These are phyloP conservation scores for Falcaria lacertinaria DNA, from an alignment of 2,888 invertebrate species.

Conservation along the genomic window DNA sequence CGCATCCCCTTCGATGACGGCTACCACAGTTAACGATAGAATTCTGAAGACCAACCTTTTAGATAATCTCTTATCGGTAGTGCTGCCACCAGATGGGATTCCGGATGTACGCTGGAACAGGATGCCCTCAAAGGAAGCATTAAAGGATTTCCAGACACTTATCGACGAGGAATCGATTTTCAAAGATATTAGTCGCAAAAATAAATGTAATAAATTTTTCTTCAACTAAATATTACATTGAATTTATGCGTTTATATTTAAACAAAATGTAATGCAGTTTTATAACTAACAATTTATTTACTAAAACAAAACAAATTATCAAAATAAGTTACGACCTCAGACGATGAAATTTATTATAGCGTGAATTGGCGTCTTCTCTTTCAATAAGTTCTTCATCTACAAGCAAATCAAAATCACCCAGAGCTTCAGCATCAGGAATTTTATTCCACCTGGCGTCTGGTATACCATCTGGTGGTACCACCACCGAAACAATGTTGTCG, in stretches of 20 bases:
- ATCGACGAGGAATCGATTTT: slow-evolving; percentile 86
- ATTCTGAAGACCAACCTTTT: slow-evolving; percentile 95
- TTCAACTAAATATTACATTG: slow-evolving; percentile 4
- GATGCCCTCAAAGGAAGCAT: slow-evolving; percentile 83
- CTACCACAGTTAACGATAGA: slow-evolving; percentile 94
- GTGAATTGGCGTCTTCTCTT: slow-evolving; percentile 77
- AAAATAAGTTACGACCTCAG: slow-evolving; percentile 16
- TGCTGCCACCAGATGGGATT: slow-evolving; percentile 90
- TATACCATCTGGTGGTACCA: slow-evolving; percentile 91
- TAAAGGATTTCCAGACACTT: slow-evolving; percentile 88
- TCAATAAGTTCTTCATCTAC: slow-evolving; percentile 90
- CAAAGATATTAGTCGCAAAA: slow-evolving; percentile 52
- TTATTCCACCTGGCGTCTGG: slow-evolving; percentile 96
- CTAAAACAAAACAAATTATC: background rate
- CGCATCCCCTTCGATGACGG: slow-evolving; percentile 94
- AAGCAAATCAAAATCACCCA: slow-evolving; percentile 91
- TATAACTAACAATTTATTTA: background rate
- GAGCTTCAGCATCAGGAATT: slow-evolving; percentile 84
- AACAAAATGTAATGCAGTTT: background rate
- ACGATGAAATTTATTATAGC: slow-evolving; percentile 43
- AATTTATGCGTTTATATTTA: background rate
- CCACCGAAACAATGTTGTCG: slow-evolving; percentile 94
- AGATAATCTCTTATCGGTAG: slow-evolving; percentile 93
- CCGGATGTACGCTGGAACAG: slow-evolving; percentile 94
- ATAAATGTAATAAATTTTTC: slow-evolving; percentile 13